Evolutionary conservation across 2,113 vertebrate genomes (phyloP), one percentile per base, ranked within the genome.

Genomic region (Numenius arquata): DNA sequence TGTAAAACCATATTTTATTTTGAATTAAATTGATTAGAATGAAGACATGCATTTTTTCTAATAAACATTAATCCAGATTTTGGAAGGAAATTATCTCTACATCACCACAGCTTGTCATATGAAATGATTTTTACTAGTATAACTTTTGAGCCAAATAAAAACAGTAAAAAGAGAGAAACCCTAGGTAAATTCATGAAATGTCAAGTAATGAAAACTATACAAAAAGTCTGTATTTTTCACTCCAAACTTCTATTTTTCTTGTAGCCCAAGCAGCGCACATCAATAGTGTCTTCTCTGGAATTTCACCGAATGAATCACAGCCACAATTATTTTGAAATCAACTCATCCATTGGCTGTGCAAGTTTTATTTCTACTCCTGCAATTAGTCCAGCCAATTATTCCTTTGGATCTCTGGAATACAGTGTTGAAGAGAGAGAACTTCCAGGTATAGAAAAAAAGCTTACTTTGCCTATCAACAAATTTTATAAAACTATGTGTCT

Each of bases 251-350:
- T 96, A 1, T 85, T 93, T 97, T 94, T 97, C 59, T 94, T 97
- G 58, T 96, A 99, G 99, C 99, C 99, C 41, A 99, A 99, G 93
- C 99, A 99, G 94, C 98, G 99, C 32, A 99, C 99, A 55, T 99
- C 99, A 50, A 98, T 99, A 97, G 99, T 99, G n/a, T 99, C 99
- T 23, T 98, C 99, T 86, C 96, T 99, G 98, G 99, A 99, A 88
- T 99, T 98, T 96, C 99, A 99, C 85, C 98, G 98, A 97, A 97
- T 98, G 89, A 99, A 99, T 97, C 99, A 99, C 94, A 98, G 98
- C 97, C 99, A 99, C 81, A 99, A 99, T 91, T 99, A 99, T 73
- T 99, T 99, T 21, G 99, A 99, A 98, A 99, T 99, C 97, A 99
- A 97, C 98, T 99, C 99, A 36, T 99, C 99, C 47, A 92, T 98